Percentiles rank a stretch among this genome's conserved stretches.
Evolutionary conservation across 2,113 vertebrate species (phyloP).

Genomic region (Anguilla rostrata): DNA sequence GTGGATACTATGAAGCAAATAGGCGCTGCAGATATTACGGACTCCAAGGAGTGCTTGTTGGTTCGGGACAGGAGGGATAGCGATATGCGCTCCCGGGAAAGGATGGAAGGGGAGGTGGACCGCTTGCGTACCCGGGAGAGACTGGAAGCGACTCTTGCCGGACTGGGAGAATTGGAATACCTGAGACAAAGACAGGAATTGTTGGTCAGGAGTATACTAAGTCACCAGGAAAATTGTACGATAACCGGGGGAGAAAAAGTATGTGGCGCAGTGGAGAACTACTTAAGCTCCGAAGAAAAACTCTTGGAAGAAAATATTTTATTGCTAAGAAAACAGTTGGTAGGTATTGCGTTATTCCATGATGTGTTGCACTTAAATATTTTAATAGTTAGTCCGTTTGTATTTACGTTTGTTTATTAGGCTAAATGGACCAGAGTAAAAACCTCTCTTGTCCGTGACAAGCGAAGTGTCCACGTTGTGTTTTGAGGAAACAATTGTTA

Average conservation of each 20-base stretch:
- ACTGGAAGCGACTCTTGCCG: slow-evolving; percentile 81
- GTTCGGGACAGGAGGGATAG: slow-evolving; percentile 56
- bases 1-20: slow-evolving; percentile 49
- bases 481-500: background rate
- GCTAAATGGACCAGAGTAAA: background rate
- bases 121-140: slow-evolving; percentile 77
- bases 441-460: background rate
- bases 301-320: slow-evolving; percentile 87
- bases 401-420: background rate
- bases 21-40: slow-evolving; percentile 44
- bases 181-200: slow-evolving; percentile 80
- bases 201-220: slow-evolving; percentile 76
- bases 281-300: slow-evolving; percentile 81
- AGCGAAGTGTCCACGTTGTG: background rate
- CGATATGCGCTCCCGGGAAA: slow-evolving; percentile 68
- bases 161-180: slow-evolving; percentile 80
- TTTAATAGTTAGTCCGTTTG: background rate
- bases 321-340: slow-evolving; percentile 85
- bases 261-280: slow-evolving; percentile 44
- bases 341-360: slow-evolving; percentile 56
- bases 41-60: slow-evolving; percentile 48
- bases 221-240: slow-evolving; percentile 35
- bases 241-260: slow-evolving; percentile 45
- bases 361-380: background rate
- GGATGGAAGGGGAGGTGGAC: slow-evolving; percentile 72